Base-by-base conservation (phyloP, 2,113 vertebrate genomes). In the Craseonycteris thonglongyai region DNA sequence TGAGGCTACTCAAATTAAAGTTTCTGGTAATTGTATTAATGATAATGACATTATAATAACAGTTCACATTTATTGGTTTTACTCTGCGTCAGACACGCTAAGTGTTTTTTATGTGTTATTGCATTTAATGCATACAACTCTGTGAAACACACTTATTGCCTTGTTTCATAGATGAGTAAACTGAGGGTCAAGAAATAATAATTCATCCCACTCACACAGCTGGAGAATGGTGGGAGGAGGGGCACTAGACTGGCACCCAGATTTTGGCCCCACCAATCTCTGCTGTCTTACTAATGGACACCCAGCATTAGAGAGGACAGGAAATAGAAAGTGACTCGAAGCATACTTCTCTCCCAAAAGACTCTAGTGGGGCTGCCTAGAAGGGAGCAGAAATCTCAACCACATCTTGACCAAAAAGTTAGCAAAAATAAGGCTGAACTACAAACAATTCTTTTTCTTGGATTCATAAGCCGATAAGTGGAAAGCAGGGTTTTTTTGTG, bases 401-500 rank as follows among this genome's bases (percentile, higher is more conserved):
- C 26, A 28, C 33, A n/a, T 24, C 42, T 68, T 85, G 9, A 65
- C 58, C 4, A 38, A 38, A 9, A 94, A 91, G 16, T 91, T 54
- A 65, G 45, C 54, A 75, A 68, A 80, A 71, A 14, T 10, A 42
- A 74, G 47, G 11, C 45, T 42, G 58, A 54, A 66, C 8, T 63
- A 42, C 8, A 79, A 45, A 35, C 11, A 30, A 7, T 68, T 65
- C 30, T 47, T 95, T 84, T 81, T 19, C 0, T 51, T 93, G 33
- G 54, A 97, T 79, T 95, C 69, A 87, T 90, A 66, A 90, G 49
- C 75, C 12, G 8, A 58, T 83, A 91, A 59, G 65, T 19, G n/a
- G n/a, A n/a, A n/a, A n/a, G n/a, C n/a, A n/a, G n/a, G n/a, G n/a
- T n/a, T n/a, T n/a, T n/a, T n/a, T n/a, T n/a, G n/a, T n/a, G n/a